Evolutionary conservation across 2,888 invertebrate species (phyloP).

Genomic region (Octonoba sinensis): DNA sequence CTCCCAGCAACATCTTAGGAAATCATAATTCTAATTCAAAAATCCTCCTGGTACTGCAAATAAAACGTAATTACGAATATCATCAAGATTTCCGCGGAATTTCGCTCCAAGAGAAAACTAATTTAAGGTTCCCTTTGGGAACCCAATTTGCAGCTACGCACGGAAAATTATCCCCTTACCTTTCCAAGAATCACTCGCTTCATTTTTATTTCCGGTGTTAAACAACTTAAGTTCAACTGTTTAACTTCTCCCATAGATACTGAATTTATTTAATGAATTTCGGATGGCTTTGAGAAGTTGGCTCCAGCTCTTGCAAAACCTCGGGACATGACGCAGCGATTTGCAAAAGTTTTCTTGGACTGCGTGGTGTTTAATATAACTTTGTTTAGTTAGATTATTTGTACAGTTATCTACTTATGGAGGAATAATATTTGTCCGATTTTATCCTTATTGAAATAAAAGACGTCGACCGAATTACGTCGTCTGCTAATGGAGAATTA

Average conservation of each 20-base stretch:
- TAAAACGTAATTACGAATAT: slow-evolving; percentile 4
- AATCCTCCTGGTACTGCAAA: slow-evolving; percentile 4
- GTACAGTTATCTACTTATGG: neutral
- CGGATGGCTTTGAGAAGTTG: slow-evolving; percentile 16
- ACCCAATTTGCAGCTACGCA: no score
- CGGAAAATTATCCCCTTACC: no score
- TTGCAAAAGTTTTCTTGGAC: no score
- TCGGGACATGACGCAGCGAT: neutral
- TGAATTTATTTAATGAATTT: slow-evolving; percentile 47
- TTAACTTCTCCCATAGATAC: slow-evolving; percentile 21
- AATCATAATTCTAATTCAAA: slow-evolving; percentile 4
- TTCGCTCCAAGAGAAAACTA: no score
- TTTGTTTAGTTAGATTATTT: slow-evolving; percentile 1
- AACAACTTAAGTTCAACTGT: slow-evolving; percentile 9
- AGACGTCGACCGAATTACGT: no score
- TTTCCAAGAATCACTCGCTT: no score
- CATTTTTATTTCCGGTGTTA: slow-evolving; percentile 7
- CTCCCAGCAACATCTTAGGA: neutral
- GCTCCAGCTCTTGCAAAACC: neutral
- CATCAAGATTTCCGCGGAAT: neutral
- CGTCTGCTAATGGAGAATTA: no score
- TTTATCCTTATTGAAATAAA: no score
- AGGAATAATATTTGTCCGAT: no score
- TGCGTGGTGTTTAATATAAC: neutral
- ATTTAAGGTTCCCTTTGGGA: no score